Conservation (phyloP, 2,113 vertebrate genomes). For the Scatophagus argus region DNA sequence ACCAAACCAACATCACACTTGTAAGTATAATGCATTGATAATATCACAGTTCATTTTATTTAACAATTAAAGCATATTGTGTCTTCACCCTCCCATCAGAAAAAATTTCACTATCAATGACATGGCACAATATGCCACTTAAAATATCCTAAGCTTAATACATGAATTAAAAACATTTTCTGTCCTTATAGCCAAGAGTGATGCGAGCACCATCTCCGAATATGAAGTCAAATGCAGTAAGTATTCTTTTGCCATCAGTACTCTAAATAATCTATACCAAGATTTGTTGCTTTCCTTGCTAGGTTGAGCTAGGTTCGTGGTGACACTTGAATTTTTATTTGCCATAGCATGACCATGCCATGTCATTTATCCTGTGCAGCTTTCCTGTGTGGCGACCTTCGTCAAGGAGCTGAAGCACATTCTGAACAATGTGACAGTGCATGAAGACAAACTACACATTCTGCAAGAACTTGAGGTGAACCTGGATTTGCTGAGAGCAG, state of each 20-base stretch:
- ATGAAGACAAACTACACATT: accelerated
- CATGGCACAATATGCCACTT: not conserved
- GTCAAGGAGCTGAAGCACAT: not conserved
- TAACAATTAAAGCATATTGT: not conserved
- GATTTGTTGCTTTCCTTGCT: not conserved
- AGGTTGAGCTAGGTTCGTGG: not conserved
- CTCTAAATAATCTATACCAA: accelerated
- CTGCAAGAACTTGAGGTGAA: accelerated
- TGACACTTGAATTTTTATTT: not conserved
- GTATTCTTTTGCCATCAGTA: constrained; percentile 7
- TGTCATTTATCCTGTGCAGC: constrained; percentile 22
- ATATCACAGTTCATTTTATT: not conserved
- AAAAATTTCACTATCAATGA: not conserved
- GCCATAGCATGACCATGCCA: not conserved
- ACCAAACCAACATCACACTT: not conserved
- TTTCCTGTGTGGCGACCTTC: not conserved
- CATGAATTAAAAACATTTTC: not conserved
- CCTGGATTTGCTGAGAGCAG: accelerated
- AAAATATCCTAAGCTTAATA: not conserved
- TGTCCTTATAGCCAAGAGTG: accelerated
- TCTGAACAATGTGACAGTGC: constrained; percentile 1
- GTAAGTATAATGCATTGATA: constrained; percentile 58
- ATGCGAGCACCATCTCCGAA: accelerated
- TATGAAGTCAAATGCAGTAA: not conserved
- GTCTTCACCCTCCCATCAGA: not conserved